These are phyloP conservation scores for Orbicella faveolata DNA, from an alignment of 64 coral and sea anemone genomes.

Conservation along the genomic window DNA sequence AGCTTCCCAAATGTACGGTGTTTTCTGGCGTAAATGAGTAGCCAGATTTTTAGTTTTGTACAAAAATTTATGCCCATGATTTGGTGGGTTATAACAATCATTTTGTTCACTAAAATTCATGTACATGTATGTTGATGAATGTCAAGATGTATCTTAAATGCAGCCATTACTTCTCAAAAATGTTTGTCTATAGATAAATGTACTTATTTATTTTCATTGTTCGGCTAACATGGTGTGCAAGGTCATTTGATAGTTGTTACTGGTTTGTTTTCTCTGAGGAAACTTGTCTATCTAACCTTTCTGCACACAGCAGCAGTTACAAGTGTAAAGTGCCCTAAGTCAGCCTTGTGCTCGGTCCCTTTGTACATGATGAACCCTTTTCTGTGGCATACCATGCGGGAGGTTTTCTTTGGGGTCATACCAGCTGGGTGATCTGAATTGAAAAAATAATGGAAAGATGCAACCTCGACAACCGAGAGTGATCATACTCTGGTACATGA, in stretches of 20 bases:
- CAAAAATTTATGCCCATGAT: too few relatives aligned
- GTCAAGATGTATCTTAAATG: too few relatives aligned
- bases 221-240: not conserved
- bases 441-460: constrained; percentile 27
- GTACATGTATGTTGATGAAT: too few relatives aligned
- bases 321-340: constrained; percentile 34
- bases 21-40: too few relatives aligned
- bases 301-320: constrained; percentile 44
- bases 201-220: not conserved
- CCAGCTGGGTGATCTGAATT: constrained; percentile 37
- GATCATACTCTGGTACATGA: not conserved
- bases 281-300: constrained; percentile 42
- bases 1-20: too few relatives aligned
- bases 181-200: not conserved
- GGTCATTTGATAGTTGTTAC: constrained; percentile 26
- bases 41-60: too few relatives aligned
- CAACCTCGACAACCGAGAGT: not conserved
- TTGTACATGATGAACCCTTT: constrained; percentile 53
- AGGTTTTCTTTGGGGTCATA: constrained; percentile 36
- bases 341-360: constrained; percentile 28
- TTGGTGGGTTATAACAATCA: too few relatives aligned
- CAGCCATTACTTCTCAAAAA: not conserved
- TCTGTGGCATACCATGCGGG: constrained; percentile 29
- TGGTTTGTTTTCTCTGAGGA: constrained; percentile 17
- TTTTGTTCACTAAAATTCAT: too few relatives aligned